phyloP scores from a whole-genome alignment of 2,113 vertebrate species.

The Acrocephalus arundinaceus region DNA sequence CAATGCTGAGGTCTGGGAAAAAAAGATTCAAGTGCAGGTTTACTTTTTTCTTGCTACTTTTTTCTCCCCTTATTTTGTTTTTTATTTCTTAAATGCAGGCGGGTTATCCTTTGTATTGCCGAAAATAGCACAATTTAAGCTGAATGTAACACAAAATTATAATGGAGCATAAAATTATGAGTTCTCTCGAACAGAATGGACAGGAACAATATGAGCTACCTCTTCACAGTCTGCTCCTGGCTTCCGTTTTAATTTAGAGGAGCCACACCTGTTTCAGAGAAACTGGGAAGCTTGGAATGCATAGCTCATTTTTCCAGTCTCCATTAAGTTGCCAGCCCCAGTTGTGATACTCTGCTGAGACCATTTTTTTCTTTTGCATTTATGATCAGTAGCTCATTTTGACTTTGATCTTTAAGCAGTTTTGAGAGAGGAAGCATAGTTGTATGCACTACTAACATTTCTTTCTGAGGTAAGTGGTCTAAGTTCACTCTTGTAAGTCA shows the following conservation, averaged over 20 bases:
- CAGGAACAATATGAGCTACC: not conserved
- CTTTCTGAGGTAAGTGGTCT: not conserved
- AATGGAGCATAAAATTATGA: not conserved
- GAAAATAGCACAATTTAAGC: not conserved
- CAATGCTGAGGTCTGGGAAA: not conserved
- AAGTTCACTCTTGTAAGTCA: not conserved
- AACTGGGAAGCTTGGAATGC: not conserved
- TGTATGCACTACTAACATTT: not conserved
- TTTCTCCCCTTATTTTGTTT: not conserved
- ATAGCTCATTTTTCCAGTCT: not conserved
- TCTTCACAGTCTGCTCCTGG: not conserved
- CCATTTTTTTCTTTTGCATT: not conserved
- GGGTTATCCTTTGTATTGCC: not conserved
- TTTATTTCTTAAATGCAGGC: fast-evolving
- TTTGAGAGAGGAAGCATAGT: not conserved
- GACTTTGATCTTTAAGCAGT: not conserved
- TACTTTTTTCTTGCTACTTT: not conserved
- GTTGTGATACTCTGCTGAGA: not conserved
- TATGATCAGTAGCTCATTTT: not conserved
- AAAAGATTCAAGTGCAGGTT: not conserved
- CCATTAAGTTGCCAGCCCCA: not conserved
- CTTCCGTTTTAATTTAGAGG: not conserved
- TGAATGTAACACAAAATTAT: not conserved
- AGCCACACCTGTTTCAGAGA: not conserved
- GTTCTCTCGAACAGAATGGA: not conserved